Evolutionary conservation across 2,888 invertebrate species (phyloP).

Genomic region (Phyllotreta cruciferae): DNA sequence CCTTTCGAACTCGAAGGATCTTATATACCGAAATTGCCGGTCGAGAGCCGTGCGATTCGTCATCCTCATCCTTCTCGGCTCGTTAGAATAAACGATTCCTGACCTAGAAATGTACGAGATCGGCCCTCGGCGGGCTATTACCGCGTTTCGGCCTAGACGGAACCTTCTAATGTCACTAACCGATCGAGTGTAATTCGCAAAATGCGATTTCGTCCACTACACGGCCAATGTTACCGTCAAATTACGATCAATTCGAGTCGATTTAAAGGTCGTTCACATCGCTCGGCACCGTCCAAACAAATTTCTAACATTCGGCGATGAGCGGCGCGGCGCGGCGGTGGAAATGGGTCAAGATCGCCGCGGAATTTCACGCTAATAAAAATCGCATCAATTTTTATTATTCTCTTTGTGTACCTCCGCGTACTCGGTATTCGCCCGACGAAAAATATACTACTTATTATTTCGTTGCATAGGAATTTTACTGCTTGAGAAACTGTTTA

Average conservation of each 20-base stretch:
- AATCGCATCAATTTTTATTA: slow-evolving; percentile 32
- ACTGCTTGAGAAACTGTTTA: too few relatives aligned
- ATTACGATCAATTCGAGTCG: slow-evolving; percentile 7
- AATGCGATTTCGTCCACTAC: slow-evolving; percentile 12
- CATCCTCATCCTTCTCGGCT: too few relatives aligned
- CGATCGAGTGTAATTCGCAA: slow-evolving; percentile 24
- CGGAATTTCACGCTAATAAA: slow-evolving; percentile 23
- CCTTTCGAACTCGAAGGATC: too few relatives aligned
- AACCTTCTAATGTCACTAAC: slow-evolving; percentile 25
- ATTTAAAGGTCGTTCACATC: slow-evolving; percentile 20
- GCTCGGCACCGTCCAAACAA: slow-evolving; percentile 1
- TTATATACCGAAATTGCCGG: too few relatives aligned
- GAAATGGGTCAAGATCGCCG: slow-evolving; percentile 40
- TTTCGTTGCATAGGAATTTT: too few relatives aligned
- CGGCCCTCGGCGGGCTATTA: not conserved
- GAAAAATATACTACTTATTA: too few relatives aligned
- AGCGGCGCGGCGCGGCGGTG: slow-evolving; percentile 7
- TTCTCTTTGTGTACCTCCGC: slow-evolving; percentile 6
- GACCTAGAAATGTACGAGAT: slow-evolving; percentile 8
- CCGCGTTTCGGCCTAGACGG: slow-evolving; percentile 12
- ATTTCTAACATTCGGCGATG: slow-evolving; percentile 9
- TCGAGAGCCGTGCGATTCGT: too few relatives aligned
- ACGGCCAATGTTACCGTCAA: slow-evolving; percentile 30
- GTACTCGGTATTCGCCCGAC: too few relatives aligned
- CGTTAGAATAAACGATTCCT: not conserved